phyloP scores from a whole-genome alignment of 1,140 invertebrate genomes.

The Drosophila kepulauana region DNA sequence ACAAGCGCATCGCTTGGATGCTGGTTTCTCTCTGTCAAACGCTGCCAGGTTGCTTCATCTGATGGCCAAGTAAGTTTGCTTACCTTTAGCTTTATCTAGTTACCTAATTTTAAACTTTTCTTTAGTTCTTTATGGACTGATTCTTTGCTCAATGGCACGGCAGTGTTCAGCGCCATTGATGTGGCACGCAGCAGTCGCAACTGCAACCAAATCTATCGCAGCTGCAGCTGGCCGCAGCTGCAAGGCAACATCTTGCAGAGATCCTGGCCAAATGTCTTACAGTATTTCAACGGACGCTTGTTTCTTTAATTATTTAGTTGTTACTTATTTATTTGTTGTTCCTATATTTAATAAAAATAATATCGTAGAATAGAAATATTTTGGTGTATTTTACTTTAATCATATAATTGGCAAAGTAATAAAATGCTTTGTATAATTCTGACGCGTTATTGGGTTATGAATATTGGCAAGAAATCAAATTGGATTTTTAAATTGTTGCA shows the following conservation, averaged over 20 bases:
- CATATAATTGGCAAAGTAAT: too few species aligned
- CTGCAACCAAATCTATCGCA: conserved; percentile 46
- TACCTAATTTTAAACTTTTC: not conserved
- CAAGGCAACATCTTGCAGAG: not conserved
- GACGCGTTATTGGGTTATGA: too few species aligned
- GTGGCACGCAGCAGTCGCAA: conserved; percentile 38
- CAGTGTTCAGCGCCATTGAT: conserved; percentile 61
- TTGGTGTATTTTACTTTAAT: not conserved
- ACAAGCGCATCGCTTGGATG: conserved; percentile 6
- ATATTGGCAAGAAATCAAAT: too few species aligned
- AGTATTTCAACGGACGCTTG: conserved; percentile 43
- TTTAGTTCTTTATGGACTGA: conserved; percentile 55
- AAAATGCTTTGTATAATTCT: too few species aligned
- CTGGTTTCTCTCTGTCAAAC: not conserved
- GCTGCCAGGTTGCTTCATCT: conserved; percentile 54
- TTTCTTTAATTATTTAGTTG: not conserved
- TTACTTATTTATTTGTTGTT: conserved; percentile 42
- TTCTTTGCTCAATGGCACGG: conserved; percentile 53
- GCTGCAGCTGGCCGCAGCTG: conserved; percentile 52
- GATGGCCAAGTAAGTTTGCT: conserved; percentile 45
- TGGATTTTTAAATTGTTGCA: too few species aligned
- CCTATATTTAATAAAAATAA: conserved; percentile 19
- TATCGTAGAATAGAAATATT: conserved; percentile 1
- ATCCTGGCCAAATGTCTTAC: conserved; percentile 30
- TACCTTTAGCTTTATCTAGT: not conserved